Evolutionary conservation across 2,797 vertebrate species (phyloP), one percentile per base, ranked within the genome.

Genomic region (Acipenser ruthenus): DNA sequence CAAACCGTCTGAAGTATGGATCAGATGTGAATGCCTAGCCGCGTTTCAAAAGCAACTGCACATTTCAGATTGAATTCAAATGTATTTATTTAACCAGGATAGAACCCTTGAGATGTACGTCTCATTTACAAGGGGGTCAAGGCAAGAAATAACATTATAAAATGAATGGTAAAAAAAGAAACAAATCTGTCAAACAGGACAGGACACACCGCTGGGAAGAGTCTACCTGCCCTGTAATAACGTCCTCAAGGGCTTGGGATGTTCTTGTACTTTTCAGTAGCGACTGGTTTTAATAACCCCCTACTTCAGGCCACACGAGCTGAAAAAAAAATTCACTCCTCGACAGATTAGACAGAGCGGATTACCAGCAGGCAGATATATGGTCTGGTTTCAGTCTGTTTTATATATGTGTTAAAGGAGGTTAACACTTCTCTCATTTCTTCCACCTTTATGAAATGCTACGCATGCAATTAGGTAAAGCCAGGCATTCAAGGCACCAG

Each of bases 341-440:
- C 66, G 68, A 81, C 75, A 75, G 75, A 77, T 75, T 77, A 77
- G 76, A 72, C 71, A 69, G 60, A 72, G 63, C 70, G 76, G 78
- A 78, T 78, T 78, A 71, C 67, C 15, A 76, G 77, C 69, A 69
- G 55, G 59, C 68, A 70, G 62, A 72, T 72, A 77, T 75, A 82
- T 71, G 79, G 67, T 70, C 76, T 78, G 71, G 71, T 83, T 81
- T 77, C 74, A 85, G 79, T 75, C 69, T 67, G 73, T 80, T 80
- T 80, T 77, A 84, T 74, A 69, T 81, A 77, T 78, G 67, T 67
- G 70, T n/a, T 66, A 73, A 85, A 88, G 84, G 80, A 88, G 85
- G 84, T 84, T 72, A 76, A 73, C 64, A 60, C 74, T 47, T 65
- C 72, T 71, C 75, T 84, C 77, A 82, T 83, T 85, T 86, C 79